phyloP scores from a whole-genome alignment of 1,140 invertebrate genomes.

The Neelides sp. region DNA sequence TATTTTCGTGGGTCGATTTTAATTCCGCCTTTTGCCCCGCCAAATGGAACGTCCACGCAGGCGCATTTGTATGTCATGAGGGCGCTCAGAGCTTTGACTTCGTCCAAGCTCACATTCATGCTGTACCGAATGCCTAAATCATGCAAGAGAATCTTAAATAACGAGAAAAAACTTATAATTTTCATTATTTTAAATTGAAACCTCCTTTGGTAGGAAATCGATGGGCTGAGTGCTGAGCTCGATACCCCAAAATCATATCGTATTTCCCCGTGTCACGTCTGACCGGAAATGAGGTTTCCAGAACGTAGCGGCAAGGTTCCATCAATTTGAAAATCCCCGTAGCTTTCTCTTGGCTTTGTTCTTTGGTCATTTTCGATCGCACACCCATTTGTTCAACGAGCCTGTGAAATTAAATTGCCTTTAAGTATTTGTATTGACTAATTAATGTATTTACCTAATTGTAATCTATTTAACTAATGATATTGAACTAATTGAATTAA shows the following conservation, averaged over 20 bases:
- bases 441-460: not conserved
- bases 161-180: too few species aligned
- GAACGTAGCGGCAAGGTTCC: constrained; percentile 86
- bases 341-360: constrained; percentile 82
- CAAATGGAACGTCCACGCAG: constrained; percentile 52
- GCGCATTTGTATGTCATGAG: constrained; percentile 89
- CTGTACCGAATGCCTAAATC: constrained; percentile 94
- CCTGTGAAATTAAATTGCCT: too few species aligned
- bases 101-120: constrained; percentile 77
- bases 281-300: constrained; percentile 88
- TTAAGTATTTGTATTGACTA: too few species aligned
- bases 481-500: too few species aligned
- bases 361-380: constrained; percentile 50
- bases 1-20: constrained; percentile 94
- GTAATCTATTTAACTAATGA: not conserved
- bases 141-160: too few species aligned
- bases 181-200: constrained; percentile 39
- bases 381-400: constrained; percentile 66
- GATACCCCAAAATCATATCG: constrained; percentile 91
- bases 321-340: constrained; percentile 82
- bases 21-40: constrained; percentile 92
- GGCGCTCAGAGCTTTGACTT: constrained; percentile 90
- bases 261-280: constrained; percentile 87
- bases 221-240: constrained; percentile 95
- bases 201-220: constrained; percentile 95